A percentile compares a stretch with the other conserved stretches of the same genome.
phyloP scores from a whole-genome alignment of 2,113 vertebrate species.

The Mustela nigripes region DNA sequence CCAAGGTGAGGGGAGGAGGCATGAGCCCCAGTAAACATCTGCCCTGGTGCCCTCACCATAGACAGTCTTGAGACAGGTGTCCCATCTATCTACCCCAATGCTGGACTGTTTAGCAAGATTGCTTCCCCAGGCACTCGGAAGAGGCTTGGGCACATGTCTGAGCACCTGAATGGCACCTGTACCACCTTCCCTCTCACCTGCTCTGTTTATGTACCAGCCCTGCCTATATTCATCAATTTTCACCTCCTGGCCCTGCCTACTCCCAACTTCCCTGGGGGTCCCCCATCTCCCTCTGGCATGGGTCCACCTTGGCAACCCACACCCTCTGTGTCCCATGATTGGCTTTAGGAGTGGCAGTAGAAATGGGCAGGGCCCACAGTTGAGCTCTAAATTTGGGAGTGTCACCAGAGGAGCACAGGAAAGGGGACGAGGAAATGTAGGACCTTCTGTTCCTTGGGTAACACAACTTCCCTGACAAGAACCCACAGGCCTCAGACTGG shows the following conservation, averaged over 20 bases:
- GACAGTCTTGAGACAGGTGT: not conserved
- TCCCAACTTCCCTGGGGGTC: not conserved
- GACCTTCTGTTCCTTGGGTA: not conserved
- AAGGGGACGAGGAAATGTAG: not conserved
- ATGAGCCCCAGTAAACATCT: accelerated
- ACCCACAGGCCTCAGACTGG: not conserved
- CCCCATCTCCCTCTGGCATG: not conserved
- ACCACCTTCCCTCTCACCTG: no score
- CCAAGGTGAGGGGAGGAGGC: not conserved
- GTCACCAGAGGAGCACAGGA: not conserved
- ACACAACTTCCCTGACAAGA: not conserved
- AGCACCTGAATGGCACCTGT: no score
- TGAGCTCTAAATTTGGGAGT: not conserved
- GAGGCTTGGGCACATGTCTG: not conserved
- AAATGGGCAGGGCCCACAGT: not conserved
- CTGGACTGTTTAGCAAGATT: not conserved
- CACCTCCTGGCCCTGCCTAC: not conserved
- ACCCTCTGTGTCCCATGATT: not conserved
- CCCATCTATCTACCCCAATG: not conserved
- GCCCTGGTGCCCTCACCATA: accelerated
- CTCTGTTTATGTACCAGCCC: not conserved
- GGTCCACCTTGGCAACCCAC: not conserved
- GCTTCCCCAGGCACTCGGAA: not conserved
- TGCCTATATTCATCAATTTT: not conserved
- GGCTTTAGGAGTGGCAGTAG: not conserved